Conservation (phyloP, 2,113 vertebrate species). For the human (Homo sapiens) region DNA sequence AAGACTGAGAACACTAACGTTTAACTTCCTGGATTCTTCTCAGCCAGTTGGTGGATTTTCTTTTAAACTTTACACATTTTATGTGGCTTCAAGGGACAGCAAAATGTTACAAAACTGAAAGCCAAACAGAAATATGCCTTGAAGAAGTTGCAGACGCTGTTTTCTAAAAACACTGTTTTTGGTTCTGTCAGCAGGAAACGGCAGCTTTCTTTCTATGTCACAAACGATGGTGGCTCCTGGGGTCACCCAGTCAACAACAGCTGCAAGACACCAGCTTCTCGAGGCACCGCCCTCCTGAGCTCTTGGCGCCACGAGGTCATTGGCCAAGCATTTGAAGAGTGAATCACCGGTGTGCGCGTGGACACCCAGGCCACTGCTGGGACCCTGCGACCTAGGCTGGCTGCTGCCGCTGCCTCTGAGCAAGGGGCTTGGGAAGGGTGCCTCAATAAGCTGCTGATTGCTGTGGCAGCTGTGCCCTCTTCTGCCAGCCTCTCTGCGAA, state of each 20-base stretch:
- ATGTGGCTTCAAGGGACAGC: neutral
- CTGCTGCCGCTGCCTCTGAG: neutral
- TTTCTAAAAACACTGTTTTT: neutral
- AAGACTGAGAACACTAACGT: neutral
- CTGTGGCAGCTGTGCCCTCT: fast-evolving
- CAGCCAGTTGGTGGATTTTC: neutral
- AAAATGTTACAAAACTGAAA: neutral
- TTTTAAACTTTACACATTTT: neutral
- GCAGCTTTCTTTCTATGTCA: neutral
- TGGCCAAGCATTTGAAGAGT: neutral
- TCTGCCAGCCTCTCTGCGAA: no score
- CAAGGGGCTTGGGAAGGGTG: neutral
- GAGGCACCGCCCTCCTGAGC: neutral
- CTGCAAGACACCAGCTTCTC: neutral
- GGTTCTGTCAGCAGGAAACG: neutral
- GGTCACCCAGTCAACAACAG: no score
- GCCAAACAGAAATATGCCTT: neutral
- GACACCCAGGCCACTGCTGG: neutral
- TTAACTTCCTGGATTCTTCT: neutral
- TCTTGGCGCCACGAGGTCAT: neutral
- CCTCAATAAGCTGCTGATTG: no score
- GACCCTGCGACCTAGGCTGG: neutral
- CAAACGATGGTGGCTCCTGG: neutral
- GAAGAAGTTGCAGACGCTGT: neutral
- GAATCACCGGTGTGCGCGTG: no score